Base-by-base conservation (phyloP, 2,888 invertebrate species). In the Ennomos fuscantarius region DNA sequence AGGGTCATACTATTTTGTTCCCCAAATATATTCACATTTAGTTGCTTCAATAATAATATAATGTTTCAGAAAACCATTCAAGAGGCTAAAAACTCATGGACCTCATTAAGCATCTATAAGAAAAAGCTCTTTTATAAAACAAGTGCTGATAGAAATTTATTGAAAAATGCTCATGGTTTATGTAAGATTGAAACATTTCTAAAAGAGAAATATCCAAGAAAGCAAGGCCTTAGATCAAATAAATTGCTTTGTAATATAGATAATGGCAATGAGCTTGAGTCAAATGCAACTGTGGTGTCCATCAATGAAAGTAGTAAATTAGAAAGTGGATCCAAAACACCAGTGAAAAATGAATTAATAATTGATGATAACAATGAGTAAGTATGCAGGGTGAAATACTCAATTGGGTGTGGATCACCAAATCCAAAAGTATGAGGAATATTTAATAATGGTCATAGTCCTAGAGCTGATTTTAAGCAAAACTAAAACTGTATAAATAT, bases 61-160 rank as follows among this genome's bases (percentile, higher is more conserved):
- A 24, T 24, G 32, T 75, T 80, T 35, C 65, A 84, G 84, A 65
- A 70, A 62, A 63, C 64, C 24, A 64, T 51, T 33, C 60, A 65
- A 41, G 82, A 84, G 72, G 88, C 87, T 59, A 76, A 74, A 8
- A 79, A 81, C 62, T 83, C 87, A 41, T 90, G 89, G 89, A 42
- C 76, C n/a, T 76, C 81, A 12, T 68, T 90, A 41, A 82, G 63
- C 62, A 63, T 79, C 37, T 50, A 57, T 37, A 85, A 89, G 65
- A 87, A 78, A 63, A 65, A 78, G 40, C 56, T 74, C 41, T 78
- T 89, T 68, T 37, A 61, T 40, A 62, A 72, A 9, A 79, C 65
- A 43, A 42, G 52, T 36, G 32, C 56, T 12, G 41, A 51, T 8
- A 61, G 57, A 49, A 46, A 55, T 36, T 45, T 55, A 15, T n/a